Conservation (phyloP, 2,888 invertebrate species). For the Synanthedon vespiformis region DNA sequence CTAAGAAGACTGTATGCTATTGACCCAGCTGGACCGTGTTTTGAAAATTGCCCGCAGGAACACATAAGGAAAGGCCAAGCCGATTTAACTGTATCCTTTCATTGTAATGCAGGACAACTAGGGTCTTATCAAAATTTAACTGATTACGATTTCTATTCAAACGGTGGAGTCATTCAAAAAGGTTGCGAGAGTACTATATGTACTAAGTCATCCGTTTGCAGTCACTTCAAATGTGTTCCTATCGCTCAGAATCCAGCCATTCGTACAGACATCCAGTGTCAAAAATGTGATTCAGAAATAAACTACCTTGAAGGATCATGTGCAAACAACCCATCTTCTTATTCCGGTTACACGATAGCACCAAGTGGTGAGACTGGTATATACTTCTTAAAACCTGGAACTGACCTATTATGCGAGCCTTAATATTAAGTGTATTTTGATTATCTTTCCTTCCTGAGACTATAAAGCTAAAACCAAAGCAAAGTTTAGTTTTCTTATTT, state of each 20-base stretch:
- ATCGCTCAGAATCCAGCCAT: not conserved
- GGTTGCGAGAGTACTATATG: not conserved
- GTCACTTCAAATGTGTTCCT: not conserved
- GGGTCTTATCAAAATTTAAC: not conserved
- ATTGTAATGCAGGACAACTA: not conserved
- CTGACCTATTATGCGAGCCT: not conserved
- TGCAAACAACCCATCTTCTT: not conserved
- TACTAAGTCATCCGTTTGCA: not conserved
- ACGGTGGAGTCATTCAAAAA: not conserved
- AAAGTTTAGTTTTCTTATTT: too few species aligned
- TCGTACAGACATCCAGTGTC: not conserved
- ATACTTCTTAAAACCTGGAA: not conserved
- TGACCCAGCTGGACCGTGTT: not conserved
- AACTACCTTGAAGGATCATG: not conserved
- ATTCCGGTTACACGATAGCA: not conserved
- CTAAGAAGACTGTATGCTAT: not conserved
- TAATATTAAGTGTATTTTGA: not conserved
- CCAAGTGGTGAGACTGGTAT: not conserved
- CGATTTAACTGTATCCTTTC: not conserved
- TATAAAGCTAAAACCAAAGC: too few species aligned
- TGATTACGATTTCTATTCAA: not conserved
- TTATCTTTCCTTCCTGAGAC: too few species aligned
- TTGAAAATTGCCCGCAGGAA: not conserved
- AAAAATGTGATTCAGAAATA: not conserved
- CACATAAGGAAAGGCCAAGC: not conserved